Evolutionary conservation across 2,113 vertebrate genomes (phyloP).

Genomic region (Paradoxurus hermaphroditus): DNA sequence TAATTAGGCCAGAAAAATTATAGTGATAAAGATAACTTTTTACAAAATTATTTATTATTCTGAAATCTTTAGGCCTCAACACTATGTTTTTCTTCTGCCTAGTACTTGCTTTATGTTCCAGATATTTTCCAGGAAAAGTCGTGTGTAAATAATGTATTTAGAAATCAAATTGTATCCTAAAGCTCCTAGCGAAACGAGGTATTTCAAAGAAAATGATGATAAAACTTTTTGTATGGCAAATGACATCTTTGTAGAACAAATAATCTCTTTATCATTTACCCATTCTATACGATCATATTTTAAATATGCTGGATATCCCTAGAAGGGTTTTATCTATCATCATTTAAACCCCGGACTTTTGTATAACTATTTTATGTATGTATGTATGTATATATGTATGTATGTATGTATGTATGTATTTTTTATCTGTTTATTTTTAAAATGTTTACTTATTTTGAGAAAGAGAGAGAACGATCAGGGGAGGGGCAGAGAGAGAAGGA

Average conservation of each 20-base stretch:
- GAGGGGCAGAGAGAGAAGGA: too few species aligned
- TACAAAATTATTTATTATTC: not conserved
- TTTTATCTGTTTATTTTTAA: too few species aligned
- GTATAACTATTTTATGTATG: not conserved
- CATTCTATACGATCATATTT: not conserved
- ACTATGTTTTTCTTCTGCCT: not conserved
- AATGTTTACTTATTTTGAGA: too few species aligned
- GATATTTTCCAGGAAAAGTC: slow-evolving; percentile 10
- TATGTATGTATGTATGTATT: too few species aligned
- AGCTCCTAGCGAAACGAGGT: not conserved
- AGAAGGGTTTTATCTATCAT: not conserved
- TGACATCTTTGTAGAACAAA: not conserved
- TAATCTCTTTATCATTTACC: not conserved
- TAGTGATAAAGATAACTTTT: not conserved
- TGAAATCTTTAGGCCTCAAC: not conserved
- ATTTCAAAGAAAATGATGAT: slow-evolving; percentile 1
- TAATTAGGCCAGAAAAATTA: slow-evolving; percentile 3
- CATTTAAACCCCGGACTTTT: slow-evolving; percentile 29
- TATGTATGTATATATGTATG: too few species aligned
- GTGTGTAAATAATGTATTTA: slow-evolving; percentile 14
- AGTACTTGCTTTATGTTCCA: slow-evolving; percentile 21
- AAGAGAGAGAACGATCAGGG: too few species aligned
- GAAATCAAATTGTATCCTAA: slow-evolving; percentile 11
- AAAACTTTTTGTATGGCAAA: not conserved
- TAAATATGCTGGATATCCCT: not conserved